These are phyloP conservation scores for Ceyx melanurus DNA, from an alignment of 2,113 vertebrate genomes.

Conservation along the genomic window DNA sequence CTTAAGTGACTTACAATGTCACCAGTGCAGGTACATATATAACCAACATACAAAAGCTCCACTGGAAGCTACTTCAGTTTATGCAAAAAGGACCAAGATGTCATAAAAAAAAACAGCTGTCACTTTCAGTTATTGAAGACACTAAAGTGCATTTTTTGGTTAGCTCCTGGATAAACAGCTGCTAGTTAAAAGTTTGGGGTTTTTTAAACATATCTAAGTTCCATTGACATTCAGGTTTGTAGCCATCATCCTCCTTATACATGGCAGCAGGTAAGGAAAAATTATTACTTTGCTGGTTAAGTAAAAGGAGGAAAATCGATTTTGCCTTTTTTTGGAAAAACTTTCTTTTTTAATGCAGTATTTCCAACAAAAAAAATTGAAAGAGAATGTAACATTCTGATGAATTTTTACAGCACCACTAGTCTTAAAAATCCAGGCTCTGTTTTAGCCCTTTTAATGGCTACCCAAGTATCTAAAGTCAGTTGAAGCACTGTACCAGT, in stretches of 20 bases:
- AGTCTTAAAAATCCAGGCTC: slow-evolving; percentile 64
- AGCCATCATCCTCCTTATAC: slow-evolving; percentile 41
- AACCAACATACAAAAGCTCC: slow-evolving; percentile 75
- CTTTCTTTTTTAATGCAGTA: neutral
- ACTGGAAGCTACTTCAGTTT: slow-evolving; percentile 74
- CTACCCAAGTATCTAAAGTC: slow-evolving; percentile 51
- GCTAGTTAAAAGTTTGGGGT: slow-evolving; percentile 46
- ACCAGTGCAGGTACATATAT: slow-evolving; percentile 79
- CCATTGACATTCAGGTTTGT: slow-evolving; percentile 60
- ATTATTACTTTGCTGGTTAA: slow-evolving; percentile 22
- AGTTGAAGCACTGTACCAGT: slow-evolving; percentile 64
- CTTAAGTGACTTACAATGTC: slow-evolving; percentile 76
- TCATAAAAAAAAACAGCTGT: slow-evolving; percentile 57
- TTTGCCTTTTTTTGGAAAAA: neutral
- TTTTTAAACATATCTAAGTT: slow-evolving; percentile 25
- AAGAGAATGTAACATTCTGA: slow-evolving; percentile 45
- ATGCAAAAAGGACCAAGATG: slow-evolving; percentile 70
- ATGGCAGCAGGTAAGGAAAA: slow-evolving; percentile 53
- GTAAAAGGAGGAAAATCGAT: slow-evolving; percentile 33
- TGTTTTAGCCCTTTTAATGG: slow-evolving; percentile 63
- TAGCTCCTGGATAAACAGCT: slow-evolving; percentile 68
- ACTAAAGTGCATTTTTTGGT: slow-evolving; percentile 77
- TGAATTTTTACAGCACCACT: slow-evolving; percentile 71
- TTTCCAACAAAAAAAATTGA: slow-evolving; percentile 45
- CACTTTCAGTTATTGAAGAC: slow-evolving; percentile 65